Evolutionary conservation across 2,113 vertebrate genomes (phyloP), one percentile per base, ranked within the genome.

Genomic region (Mesocricetus auratus): DNA sequence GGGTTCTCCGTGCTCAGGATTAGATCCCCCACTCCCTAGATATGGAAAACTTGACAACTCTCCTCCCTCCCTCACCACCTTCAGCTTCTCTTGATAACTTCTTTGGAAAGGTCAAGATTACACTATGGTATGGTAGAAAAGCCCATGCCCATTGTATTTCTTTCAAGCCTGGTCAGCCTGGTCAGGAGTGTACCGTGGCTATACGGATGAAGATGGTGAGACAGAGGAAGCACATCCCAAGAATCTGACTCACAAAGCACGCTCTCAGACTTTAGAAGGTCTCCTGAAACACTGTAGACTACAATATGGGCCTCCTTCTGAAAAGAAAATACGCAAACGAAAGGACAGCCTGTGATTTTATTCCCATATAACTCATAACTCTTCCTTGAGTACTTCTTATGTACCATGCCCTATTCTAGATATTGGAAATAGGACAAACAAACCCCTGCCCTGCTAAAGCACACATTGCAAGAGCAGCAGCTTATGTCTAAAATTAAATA

Each of bases 261-360:
- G 58, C 16, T 56, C n/a, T 92, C 77, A 89, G 86, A 62, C 69
- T 73, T 96, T 94, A 86, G 66, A 91, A 77, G 29, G 60, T 21
- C 3, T 64, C 24, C 6, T 7, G 68, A 47, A 56, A 73, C n/a
- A 73, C 45, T 81, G 24, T 93, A 90, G 71, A 39, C 36, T 86
- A 53, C 58, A 42, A 77, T 26, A 24, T 71, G 16, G 66, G 60
- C 64, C 66, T 86, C 36, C 8, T 45, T 69, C 33, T 53, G 42
- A 53, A 12, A 88, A 86, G 89, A 93, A 53, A 60, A 74, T 8
- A 58, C 29, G 77, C 42, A 85, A 69, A 85, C 90, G 47, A 73
- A 62, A 11, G 21, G 73, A 62, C 9, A 85, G 74, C 31, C 33
- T 21, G 68, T 85, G 21, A 92, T 50, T 62, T 74, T 73, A 85